Evolutionary conservation across 1,140 invertebrate genomes (phyloP).

Genomic region (Drosophila takahashii): DNA sequence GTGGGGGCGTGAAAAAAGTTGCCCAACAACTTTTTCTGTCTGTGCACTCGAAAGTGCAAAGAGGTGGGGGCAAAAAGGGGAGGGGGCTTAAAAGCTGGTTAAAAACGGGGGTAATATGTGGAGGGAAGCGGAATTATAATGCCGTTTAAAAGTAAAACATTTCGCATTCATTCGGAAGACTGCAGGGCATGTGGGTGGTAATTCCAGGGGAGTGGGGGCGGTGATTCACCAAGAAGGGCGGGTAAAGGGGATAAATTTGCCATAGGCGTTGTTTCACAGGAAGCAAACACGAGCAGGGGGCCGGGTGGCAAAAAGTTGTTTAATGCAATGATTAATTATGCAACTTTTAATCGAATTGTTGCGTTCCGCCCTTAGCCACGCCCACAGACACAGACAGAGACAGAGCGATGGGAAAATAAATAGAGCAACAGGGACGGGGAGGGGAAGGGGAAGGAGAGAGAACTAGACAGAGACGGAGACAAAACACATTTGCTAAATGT

Average conservation of each 20-base stretch:
- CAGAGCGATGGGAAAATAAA: conserved; percentile 36
- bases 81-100: neutral
- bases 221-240: neutral
- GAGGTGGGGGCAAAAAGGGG: no score
- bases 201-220: neutral
- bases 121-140: conserved; percentile 31
- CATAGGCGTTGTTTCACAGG: conserved; percentile 17
- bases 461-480: neutral
- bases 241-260: neutral
- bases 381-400: conserved; percentile 5
- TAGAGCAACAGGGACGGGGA: conserved; percentile 6
- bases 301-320: conserved; percentile 58
- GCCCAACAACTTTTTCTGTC: conserved; percentile 59
- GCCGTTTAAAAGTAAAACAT: conserved; percentile 50
- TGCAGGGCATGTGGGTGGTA: conserved; percentile 6
- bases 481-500: conserved; percentile 29
- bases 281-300: neutral
- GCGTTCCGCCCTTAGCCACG: conserved; percentile 28
- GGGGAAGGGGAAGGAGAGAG: neutral
- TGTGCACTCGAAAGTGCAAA: conserved; percentile 29
- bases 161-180: conserved; percentile 30
- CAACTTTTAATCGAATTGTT: conserved; percentile 68
- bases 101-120: conserved; percentile 19
- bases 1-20: conserved; percentile 43
- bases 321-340: conserved; percentile 76